phyloP scores from a whole-genome alignment of 2,113 vertebrate genomes.

The Pampusana beccarii region DNA sequence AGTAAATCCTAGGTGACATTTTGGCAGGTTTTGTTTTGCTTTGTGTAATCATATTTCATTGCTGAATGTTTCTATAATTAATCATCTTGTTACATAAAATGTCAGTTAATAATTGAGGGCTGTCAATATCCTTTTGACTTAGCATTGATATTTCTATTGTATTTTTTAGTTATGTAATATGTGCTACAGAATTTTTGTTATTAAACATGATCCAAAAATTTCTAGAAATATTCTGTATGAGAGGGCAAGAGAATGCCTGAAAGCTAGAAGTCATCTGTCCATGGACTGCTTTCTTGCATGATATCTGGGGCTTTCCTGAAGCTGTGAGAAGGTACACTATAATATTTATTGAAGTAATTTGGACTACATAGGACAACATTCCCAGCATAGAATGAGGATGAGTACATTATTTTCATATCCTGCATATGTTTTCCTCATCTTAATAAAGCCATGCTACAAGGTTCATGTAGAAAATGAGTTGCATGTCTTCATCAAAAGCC shows the following conservation, averaged over 20 bases:
- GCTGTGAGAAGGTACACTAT: conserved; percentile 54
- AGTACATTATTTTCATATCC: conserved; percentile 32
- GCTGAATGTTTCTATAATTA: conserved; percentile 84
- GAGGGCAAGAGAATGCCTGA: conserved; percentile 46
- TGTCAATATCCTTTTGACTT: conserved; percentile 79
- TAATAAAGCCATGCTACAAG: conserved; percentile 38
- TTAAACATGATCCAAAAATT: conserved; percentile 68
- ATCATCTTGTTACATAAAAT: conserved; percentile 69
- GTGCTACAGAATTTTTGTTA: conserved; percentile 71
- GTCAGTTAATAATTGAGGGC: conserved; percentile 75
- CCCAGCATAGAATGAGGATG: conserved; percentile 21
- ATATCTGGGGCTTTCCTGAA: conserved; percentile 32
- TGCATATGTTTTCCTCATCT: conserved; percentile 45
- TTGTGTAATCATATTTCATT: conserved; percentile 85
- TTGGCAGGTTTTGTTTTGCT: conserved; percentile 65
- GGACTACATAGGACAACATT: conserved; percentile 49
- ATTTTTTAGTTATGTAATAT: conserved; percentile 78
- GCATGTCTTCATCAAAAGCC: conserved; percentile 15
- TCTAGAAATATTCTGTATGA: conserved; percentile 37
- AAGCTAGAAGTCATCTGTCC: conserved; percentile 36
- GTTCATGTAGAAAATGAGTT: conserved; percentile 29
- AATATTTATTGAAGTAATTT: conserved; percentile 65
- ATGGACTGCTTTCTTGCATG: conserved; percentile 60
- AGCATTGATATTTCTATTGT: conserved; percentile 88
- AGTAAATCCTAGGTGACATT: conserved; percentile 62